Percentiles rank a stretch among this genome's conserved stretches.
Conservation (phyloP, 2,888 invertebrate genomes). For the Ophion obscuratus region DNA sequence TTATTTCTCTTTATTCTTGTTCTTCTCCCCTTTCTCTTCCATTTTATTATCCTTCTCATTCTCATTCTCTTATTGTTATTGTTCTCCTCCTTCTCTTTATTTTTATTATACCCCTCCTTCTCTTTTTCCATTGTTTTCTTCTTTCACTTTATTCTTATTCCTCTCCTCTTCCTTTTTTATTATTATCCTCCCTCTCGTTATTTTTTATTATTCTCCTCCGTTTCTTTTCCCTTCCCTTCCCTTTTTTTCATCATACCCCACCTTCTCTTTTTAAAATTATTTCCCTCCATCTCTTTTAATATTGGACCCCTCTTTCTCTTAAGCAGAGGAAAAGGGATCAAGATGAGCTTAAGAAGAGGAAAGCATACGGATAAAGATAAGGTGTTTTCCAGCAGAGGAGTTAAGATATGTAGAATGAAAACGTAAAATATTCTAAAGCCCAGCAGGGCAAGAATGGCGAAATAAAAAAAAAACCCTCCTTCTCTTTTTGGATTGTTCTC, state of each 20-base stretch:
- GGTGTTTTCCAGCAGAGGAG: too few relatives aligned
- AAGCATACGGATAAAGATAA: too few relatives aligned
- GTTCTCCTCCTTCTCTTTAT: neutral
- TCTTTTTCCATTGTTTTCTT: neutral
- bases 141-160: neutral
- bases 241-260: neutral
- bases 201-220: neutral
- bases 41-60: neutral
- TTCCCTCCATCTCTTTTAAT: neutral
- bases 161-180: too few relatives aligned
- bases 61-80: neutral
- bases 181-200: neutral
- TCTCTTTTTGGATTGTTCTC: neutral
- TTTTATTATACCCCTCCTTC: neutral
- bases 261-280: too few relatives aligned
- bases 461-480: neutral
- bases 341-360: too few relatives aligned
- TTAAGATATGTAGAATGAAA: too few relatives aligned
- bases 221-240: too few relatives aligned
- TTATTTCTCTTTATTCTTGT: neutral
- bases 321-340: too few relatives aligned
- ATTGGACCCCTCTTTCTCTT: neutral
- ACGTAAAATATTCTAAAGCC: too few relatives aligned
- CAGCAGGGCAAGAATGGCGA: too few relatives aligned
- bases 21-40: neutral